Base-by-base conservation (phyloP, 2,113 vertebrate species). In the Spea bombifrons region DNA sequence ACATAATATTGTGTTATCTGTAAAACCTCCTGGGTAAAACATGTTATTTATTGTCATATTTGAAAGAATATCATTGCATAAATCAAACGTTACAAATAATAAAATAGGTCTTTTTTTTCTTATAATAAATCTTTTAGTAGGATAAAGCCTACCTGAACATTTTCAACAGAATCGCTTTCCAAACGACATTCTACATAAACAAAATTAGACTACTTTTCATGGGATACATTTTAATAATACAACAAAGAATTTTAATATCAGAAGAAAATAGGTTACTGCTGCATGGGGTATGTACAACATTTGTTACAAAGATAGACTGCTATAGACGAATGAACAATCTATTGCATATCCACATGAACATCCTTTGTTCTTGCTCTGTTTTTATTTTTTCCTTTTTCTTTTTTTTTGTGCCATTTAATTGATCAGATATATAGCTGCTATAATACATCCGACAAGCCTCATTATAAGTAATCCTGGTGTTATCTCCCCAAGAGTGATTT, bases 231-330 rank as follows among this genome's bases (percentile, higher is more conserved):
- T 66, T 66, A 3, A 9, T 1, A 30, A 44, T 30, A 66, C 17
- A 44, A 52, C 6, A 52, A 52, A 7, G 9, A 7, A 10, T 76
- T 69, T 76, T 55, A 69, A 76, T 76, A 67, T 69, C 43, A 69
- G 46, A 57, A 69, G 75, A 57, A 76, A 76, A 69, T 69, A 57
- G 66, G 75, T 76, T 76, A 76, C 44, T 8, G n/a, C 66, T 76
- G 30, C 52, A 46, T 69, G 45, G 75, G 75, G 75, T 46, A 43
- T 67, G 50, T 55, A 55, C 46, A 68, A 66, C 66, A 69, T 69
- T 69, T 76, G 50, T 67, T n/a, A 76, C 44, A 68, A 63, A n/a
- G 44, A 74, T 17, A 76, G 65, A 66, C 55, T 49, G 30, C 66
- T 16, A 67, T 45, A 76, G 66, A 76, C 50, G 47, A 68, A 55